Percentiles rank a stretch among this genome's conserved stretches.
phyloP scores from a whole-genome alignment of 2,888 invertebrate species.

The Prosapia bicincta region DNA sequence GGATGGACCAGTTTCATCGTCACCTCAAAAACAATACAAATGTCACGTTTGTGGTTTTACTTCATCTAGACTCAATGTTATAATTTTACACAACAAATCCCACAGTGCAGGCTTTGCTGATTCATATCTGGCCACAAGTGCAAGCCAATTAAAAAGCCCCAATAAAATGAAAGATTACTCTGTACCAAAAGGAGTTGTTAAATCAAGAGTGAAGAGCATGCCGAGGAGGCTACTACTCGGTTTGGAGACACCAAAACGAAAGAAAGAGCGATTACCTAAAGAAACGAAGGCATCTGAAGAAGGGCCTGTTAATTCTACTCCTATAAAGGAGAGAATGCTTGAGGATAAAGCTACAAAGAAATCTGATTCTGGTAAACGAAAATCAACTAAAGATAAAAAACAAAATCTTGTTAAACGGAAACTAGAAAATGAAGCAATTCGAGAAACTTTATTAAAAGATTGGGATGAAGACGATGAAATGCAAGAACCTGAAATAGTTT shows the following conservation, averaged over 20 bases:
- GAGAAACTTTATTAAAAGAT: constrained; percentile 68
- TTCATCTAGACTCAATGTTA: constrained; percentile 66
- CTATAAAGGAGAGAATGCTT: constrained; percentile 45
- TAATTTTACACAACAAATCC: constrained; percentile 58
- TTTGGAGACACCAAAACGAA: background rate
- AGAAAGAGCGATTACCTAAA: constrained; percentile 43
- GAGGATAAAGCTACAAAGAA: constrained; percentile 24
- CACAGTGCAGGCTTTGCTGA: constrained; percentile 31
- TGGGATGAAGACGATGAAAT: constrained; percentile 67
- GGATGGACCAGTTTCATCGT: constrained; percentile 37
- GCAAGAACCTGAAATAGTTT: constrained; percentile 42
- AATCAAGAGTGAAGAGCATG: constrained; percentile 13
- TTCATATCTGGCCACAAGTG: constrained; percentile 4
- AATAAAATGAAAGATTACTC: background rate
- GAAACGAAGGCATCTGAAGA: constrained; percentile 39
- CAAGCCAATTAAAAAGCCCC: background rate
- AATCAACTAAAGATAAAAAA: constrained; percentile 40
- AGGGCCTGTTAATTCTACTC: constrained; percentile 39
- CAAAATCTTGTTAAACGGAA: constrained; percentile 46
- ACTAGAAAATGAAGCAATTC: constrained; percentile 61
- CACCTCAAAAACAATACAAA: constrained; percentile 50
- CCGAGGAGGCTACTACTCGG: background rate
- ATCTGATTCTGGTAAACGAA: constrained; percentile 41
- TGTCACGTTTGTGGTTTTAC: constrained; percentile 64
- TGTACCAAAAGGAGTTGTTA: background rate